phyloP scores from a whole-genome alignment of 2,113 vertebrate genomes.

The Nycticorax nycticorax region DNA sequence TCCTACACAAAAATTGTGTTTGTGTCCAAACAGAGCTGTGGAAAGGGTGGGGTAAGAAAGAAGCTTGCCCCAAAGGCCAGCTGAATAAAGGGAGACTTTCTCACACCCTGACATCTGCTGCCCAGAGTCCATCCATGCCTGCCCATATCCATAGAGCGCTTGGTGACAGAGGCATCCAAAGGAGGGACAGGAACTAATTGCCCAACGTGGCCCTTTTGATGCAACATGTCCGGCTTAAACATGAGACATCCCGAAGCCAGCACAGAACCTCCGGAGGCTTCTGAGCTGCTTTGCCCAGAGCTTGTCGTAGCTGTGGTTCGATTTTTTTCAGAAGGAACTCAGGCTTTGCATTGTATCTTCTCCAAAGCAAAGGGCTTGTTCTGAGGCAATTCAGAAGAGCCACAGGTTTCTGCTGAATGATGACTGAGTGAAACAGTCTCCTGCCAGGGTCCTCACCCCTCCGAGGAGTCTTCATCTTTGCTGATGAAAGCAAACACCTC shows the following conservation, averaged over 20 bases:
- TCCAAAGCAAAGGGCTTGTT: background rate
- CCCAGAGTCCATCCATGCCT: background rate
- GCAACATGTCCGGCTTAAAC: background rate
- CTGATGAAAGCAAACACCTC: background rate
- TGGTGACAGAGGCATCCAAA: rapidly evolving
- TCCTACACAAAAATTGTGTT: background rate
- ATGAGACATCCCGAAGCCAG: background rate
- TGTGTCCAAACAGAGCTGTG: background rate
- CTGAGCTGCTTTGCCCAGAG: background rate
- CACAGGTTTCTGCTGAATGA: background rate
- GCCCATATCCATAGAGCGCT: background rate
- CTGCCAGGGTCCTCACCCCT: background rate
- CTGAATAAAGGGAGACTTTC: background rate
- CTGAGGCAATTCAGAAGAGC: background rate
- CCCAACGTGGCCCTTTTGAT: background rate
- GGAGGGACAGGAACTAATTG: background rate
- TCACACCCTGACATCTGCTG: constrained; percentile 8
- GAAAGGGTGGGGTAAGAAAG: constrained; percentile 12
- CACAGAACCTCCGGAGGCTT: background rate
- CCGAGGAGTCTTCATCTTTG: background rate
- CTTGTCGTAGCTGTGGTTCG: background rate
- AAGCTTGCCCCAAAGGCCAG: background rate
- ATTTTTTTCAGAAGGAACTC: background rate
- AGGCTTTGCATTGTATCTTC: background rate
- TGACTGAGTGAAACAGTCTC: background rate